These are phyloP conservation scores for Pseudopipra pipra DNA, from an alignment of 2,113 vertebrate species.

Conservation along the genomic window DNA sequence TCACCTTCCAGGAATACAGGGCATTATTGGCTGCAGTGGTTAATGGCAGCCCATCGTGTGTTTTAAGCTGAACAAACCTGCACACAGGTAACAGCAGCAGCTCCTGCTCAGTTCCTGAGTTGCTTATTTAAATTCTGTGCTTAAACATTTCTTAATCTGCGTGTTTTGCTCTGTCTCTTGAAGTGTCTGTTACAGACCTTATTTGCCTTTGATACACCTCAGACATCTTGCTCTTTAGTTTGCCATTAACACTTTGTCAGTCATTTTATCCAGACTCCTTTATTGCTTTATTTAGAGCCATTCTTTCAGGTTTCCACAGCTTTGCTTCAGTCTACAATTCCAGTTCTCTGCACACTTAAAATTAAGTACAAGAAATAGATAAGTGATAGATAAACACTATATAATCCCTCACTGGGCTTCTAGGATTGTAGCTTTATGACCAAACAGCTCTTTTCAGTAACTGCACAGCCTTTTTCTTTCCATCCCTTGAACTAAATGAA, in stretches of 20 bases:
- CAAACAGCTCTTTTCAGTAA: background rate
- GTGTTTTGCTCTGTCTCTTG: background rate
- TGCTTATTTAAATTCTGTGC: background rate
- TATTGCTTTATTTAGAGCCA: background rate
- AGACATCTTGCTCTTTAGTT: background rate
- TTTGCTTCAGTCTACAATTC: background rate
- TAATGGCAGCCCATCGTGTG: fast-evolving
- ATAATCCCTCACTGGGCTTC: background rate
- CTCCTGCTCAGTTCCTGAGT: background rate
- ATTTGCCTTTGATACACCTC: background rate
- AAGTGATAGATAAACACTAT: background rate
- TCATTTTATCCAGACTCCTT: background rate
- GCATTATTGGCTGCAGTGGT: no score
- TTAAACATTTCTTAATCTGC: background rate
- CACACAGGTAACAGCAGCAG: background rate
- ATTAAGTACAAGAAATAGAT: background rate
- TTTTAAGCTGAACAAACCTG: background rate
- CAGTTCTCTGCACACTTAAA: background rate
- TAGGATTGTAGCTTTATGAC: background rate
- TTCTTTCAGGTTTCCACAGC: background rate
- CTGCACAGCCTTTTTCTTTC: background rate
- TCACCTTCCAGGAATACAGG: background rate
- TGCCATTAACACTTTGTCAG: background rate
- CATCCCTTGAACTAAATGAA: background rate
- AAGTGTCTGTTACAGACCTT: background rate